These are phyloP conservation scores for Oreohelix idahoensis DNA, from an alignment of 1,140 invertebrate genomes.

Conservation along the genomic window DNA sequence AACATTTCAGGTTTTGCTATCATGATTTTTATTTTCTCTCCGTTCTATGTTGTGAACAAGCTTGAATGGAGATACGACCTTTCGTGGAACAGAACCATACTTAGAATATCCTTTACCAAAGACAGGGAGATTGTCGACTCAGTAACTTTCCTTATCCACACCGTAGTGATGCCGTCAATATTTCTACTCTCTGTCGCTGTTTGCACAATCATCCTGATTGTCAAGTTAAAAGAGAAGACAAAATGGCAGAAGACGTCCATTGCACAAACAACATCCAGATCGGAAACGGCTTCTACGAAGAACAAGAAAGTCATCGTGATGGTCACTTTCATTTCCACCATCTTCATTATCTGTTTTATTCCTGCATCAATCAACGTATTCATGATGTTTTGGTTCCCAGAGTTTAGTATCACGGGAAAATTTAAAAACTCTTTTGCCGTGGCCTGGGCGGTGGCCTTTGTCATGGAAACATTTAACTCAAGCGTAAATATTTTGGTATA, in stretches of 20 bases:
- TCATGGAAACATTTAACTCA: background rate
- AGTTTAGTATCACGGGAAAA: background rate
- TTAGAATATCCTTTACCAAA: background rate
- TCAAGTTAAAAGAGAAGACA: background rate
- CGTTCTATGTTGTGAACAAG: background rate
- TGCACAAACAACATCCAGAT: background rate
- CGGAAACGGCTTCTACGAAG: background rate
- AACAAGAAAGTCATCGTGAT: background rate
- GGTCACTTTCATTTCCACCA: background rate
- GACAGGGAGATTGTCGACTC: background rate
- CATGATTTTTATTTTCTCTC: background rate
- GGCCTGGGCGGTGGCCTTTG: background rate
- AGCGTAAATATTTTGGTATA: background rate
- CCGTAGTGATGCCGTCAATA: too few species aligned
- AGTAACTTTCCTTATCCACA: background rate
- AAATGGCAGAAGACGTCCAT: background rate
- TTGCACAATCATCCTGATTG: background rate
- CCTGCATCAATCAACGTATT: background rate
- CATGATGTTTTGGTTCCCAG: background rate
- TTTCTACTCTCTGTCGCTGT: background rate
- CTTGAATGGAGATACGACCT: background rate
- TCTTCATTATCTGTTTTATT: slow-evolving; percentile 1
- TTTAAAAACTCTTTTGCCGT: background rate
- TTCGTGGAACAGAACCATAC: background rate
- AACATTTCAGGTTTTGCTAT: background rate